Evolutionary conservation across 2,113 vertebrate species (phyloP), one percentile per base, ranked within the genome.

Genomic region (Petrocephalus zakoni): DNA sequence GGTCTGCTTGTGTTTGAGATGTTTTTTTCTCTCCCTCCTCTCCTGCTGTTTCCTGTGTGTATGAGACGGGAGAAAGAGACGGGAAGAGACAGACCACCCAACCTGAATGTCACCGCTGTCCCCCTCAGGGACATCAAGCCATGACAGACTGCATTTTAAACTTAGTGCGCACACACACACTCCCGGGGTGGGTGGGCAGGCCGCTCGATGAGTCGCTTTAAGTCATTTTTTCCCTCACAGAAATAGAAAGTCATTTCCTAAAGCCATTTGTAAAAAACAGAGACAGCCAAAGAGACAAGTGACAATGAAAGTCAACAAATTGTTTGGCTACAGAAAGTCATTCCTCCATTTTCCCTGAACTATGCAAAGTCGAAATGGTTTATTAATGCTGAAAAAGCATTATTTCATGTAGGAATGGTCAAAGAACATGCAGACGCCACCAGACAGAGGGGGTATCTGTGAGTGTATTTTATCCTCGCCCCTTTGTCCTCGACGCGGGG

Each of bases 61-160:
- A 88, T 88, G 75, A 49, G 85, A 37, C 61, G 53, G 87, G n/a
- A 61, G 34, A 51, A 19, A 86, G 47, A 87, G 22, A 49, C 47
- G 84, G 64, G 58, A 88, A 49, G 81, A 90, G 78, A 90, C 29
- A 82, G 90, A 90, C 92, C 90, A 92, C 91, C 91, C 92, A 91
- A 87, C 53, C 55, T 90, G 88, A 89, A 90, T 86, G 78, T 83
- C 88, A 88, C 37, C 53, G 29, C 51, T 90, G 90, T 89, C 89
- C 68, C 64, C 19, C 42, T 52, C 37, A 87, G 61, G 34, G 81
- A 86, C 55, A 3, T 83, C 58, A 51, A 17, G 22, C 72, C 78
- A 56, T 37, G 53, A 9, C 10, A 72, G 61, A 49, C 29, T 75
- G 52, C 47, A 75, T 72, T 19, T 37, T n/a, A 89, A 83, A 88